Base-by-base conservation (phyloP, 1,140 invertebrate species). In the Drosophila tsacasi region DNA sequence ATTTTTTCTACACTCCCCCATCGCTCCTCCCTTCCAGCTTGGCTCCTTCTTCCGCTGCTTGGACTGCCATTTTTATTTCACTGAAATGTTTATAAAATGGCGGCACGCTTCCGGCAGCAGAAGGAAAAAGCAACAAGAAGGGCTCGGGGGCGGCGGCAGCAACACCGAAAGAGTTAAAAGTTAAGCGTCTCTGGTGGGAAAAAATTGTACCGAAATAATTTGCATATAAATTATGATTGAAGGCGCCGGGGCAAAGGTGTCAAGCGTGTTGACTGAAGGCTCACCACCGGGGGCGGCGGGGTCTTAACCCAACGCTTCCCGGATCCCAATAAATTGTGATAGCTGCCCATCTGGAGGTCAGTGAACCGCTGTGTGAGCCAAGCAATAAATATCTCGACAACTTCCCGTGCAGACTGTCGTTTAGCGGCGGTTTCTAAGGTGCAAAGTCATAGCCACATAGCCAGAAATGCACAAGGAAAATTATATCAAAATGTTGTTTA, bases 141-240 rank as follows among this genome's bases (percentile, higher is more conserved):
- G 35, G 35, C 21, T 7, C 6, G 32, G 39, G 54, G 47, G 39
- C 15, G 47, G 47, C 2, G 50, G 49, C 9, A 50, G 49, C 47
- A 54, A 13, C 32, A 57, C 60, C 55, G 25, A 80, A 90, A 81
- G 81, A 80, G 85, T 84, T 90, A 83, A 84, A 72, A 86, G 83
- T 83, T 79, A 85, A 85, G 76, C 81, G 81, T 58, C 52, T 58
- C 58, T 72, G 63, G 49, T 47, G 47, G 57, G 37, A 35, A 76
- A 63, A 73, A 63, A 87, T 89, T 67, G 62, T 89, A 78, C 76
- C 65, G 52, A 89, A 90, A 89, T 81, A 90, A 89, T 89, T 89
- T 89, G 81, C 84, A 89, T 89, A 90, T 89, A 89, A 90, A 89
- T 89, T 89, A 87, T 89, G 85, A 89, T 71, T 72, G 78, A 72